Evolutionary conservation across 1,140 invertebrate species (phyloP).

Genomic region (Drosophila punjabiensis): DNA sequence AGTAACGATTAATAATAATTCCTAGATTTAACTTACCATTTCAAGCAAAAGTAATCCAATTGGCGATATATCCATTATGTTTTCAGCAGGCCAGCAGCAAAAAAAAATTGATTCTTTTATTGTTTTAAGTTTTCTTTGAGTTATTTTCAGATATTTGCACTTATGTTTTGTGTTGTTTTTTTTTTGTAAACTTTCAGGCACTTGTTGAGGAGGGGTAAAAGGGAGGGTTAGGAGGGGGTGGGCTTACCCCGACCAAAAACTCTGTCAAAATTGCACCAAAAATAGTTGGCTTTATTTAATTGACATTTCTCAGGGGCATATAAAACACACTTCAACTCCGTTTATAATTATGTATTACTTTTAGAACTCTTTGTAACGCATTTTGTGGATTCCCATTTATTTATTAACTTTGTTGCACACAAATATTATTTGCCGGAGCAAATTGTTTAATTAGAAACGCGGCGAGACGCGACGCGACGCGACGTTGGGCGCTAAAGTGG

Average conservation of each 20-base stretch:
- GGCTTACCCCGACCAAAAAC: slow-evolving; percentile 24
- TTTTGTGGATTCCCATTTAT: slow-evolving; percentile 19
- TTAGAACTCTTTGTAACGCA: slow-evolving; percentile 49
- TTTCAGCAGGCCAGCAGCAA: slow-evolving; percentile 30
- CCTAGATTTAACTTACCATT: slow-evolving; percentile 54
- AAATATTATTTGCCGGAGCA: slow-evolving; percentile 28
- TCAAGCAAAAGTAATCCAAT: slow-evolving; percentile 75
- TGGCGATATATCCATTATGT: slow-evolving; percentile 76
- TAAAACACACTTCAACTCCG: slow-evolving; percentile 22
- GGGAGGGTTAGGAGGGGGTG: slow-evolving; percentile 1
- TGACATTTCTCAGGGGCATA: slow-evolving; percentile 25
- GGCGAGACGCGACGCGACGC: slow-evolving; percentile 14
- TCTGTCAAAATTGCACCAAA: slow-evolving; percentile 33
- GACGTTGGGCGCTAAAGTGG: slow-evolving; percentile 22
- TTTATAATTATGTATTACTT: slow-evolving; percentile 1
- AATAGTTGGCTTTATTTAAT: slow-evolving; percentile 39
- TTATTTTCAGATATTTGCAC: slow-evolving; percentile 18
- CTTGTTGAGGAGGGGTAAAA: slow-evolving; percentile 22
- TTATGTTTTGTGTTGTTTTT: slow-evolving; percentile 30
- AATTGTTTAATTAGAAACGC: slow-evolving; percentile 61
- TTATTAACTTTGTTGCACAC: slow-evolving; percentile 23
- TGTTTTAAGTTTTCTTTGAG: slow-evolving; percentile 39
- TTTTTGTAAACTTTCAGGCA: slow-evolving; percentile 52
- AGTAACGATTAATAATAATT: neutral
- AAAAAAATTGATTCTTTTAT: slow-evolving; percentile 5